These are phyloP conservation scores for Parazoanthus darwini DNA, from an alignment of 92 coral and sea anemone species.

Conservation along the genomic window DNA sequence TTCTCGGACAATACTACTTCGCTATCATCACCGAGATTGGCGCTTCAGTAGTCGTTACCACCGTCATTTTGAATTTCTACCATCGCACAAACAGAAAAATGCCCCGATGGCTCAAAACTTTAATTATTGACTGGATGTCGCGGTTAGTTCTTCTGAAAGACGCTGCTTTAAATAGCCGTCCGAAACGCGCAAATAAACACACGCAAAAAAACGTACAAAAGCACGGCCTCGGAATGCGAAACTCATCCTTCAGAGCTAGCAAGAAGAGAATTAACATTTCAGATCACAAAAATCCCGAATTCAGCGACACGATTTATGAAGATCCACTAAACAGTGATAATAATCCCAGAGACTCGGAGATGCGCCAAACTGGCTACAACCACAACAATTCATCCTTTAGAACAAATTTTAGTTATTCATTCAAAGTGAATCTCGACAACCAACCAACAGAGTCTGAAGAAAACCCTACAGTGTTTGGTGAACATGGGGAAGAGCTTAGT, in stretches of 20 bases:
- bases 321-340: background rate
- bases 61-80: slow-evolving; percentile 88
- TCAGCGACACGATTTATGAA: slow-evolving; percentile 28
- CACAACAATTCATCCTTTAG: slow-evolving; percentile 31
- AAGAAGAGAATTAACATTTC: slow-evolving; percentile 23
- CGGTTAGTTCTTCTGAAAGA: slow-evolving; percentile 69
- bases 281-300: slow-evolving; percentile 33
- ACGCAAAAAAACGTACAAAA: background rate
- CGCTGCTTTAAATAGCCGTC: slow-evolving; percentile 37
- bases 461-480: slow-evolving; percentile 42
- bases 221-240: background rate
- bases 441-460: slow-evolving; percentile 19
- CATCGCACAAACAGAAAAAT: slow-evolving; percentile 93
- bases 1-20: slow-evolving; percentile 94
- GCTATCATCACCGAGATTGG: slow-evolving; percentile 91
- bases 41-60: slow-evolving; percentile 80
- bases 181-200: background rate
- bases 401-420: slow-evolving; percentile 37
- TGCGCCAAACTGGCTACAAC: slow-evolving; percentile 29
- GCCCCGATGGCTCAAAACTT: slow-evolving; percentile 77
- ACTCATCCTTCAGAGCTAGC: slow-evolving; percentile 12
- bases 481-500: slow-evolving; percentile 52
- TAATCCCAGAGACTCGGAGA: slow-evolving; percentile 39
- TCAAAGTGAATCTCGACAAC: slow-evolving; percentile 31
- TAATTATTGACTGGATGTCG: slow-evolving; percentile 83